phyloP scores from a whole-genome alignment of 2,888 invertebrate genomes.

The Molorchus minor region DNA sequence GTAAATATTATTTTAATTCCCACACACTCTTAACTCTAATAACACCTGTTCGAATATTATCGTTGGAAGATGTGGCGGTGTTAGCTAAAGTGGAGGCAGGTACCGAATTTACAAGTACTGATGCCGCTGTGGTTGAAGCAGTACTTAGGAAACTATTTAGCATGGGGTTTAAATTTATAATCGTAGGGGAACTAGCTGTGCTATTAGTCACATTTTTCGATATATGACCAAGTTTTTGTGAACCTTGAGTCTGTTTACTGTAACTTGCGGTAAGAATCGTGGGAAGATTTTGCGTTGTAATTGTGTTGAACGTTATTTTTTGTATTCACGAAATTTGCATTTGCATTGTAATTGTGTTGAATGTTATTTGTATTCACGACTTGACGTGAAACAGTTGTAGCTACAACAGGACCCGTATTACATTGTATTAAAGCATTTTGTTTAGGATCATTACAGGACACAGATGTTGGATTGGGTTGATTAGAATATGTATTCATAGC shows the following conservation, averaged over 20 bases:
- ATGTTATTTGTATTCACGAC: no score
- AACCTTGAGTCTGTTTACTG: neutral
- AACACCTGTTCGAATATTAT: neutral
- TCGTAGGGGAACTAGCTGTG: neutral
- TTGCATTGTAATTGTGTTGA: neutral
- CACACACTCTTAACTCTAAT: conserved; percentile 24
- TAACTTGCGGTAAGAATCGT: neutral
- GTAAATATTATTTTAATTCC: conserved; percentile 13
- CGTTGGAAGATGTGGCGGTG: neutral
- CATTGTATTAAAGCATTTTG: no score
- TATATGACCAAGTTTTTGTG: conserved; percentile 1
- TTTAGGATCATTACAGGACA: no score
- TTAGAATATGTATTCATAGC: no score
- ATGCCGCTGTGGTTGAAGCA: neutral
- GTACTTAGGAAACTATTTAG: conserved; percentile 4
- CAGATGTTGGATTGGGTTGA: no score
- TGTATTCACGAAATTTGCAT: neutral
- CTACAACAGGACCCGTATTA: no score
- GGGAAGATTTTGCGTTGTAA: neutral
- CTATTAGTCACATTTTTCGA: neutral
- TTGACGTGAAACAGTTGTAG: no score
- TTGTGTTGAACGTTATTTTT: neutral
- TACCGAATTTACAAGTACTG: neutral
- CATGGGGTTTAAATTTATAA: conserved; percentile 3
- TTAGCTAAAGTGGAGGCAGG: neutral